Evolutionary conservation across 2,797 vertebrate species (phyloP).

Genomic region (Helarctos malayanus): DNA sequence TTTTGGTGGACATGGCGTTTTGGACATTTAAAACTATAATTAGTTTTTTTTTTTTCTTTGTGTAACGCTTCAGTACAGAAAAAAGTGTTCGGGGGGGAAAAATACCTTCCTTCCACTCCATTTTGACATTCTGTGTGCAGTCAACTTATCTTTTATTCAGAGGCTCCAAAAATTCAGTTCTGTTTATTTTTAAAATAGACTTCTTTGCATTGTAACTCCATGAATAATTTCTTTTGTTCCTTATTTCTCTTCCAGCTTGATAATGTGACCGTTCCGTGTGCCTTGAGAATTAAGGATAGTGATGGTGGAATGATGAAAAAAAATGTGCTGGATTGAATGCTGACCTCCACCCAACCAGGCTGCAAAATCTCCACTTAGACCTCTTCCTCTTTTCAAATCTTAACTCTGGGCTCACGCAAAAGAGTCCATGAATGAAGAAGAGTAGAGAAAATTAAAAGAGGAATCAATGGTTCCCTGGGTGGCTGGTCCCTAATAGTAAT

Average conservation of each 20-base stretch:
- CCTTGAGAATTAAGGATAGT: slow-evolving; percentile 34
- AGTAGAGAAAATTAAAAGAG: background rate
- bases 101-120: slow-evolving; percentile 77
- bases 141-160: slow-evolving; percentile 85
- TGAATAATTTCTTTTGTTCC: slow-evolving; percentile 83
- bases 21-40: slow-evolving; percentile 94
- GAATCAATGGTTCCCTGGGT: background rate
- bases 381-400: background rate
- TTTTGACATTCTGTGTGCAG: slow-evolving; percentile 82
- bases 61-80: slow-evolving; percentile 85
- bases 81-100: slow-evolving; percentile 49
- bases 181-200: slow-evolving; percentile 79
- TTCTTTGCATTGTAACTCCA: slow-evolving; percentile 80
- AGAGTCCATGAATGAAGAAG: background rate
- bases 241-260: slow-evolving; percentile 46
- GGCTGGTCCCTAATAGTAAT: background rate
- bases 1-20: slow-evolving; percentile 94
- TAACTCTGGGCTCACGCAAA: background rate
- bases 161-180: slow-evolving; percentile 77
- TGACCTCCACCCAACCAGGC: background rate
- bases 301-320: background rate
- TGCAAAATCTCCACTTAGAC: background rate
- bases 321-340: accelerated
- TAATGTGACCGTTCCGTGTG: background rate
- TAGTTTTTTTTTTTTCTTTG: slow-evolving; percentile 86